Conservation (phyloP, 2,888 invertebrate genomes). For the Caenorhabditis sp. region DNA sequence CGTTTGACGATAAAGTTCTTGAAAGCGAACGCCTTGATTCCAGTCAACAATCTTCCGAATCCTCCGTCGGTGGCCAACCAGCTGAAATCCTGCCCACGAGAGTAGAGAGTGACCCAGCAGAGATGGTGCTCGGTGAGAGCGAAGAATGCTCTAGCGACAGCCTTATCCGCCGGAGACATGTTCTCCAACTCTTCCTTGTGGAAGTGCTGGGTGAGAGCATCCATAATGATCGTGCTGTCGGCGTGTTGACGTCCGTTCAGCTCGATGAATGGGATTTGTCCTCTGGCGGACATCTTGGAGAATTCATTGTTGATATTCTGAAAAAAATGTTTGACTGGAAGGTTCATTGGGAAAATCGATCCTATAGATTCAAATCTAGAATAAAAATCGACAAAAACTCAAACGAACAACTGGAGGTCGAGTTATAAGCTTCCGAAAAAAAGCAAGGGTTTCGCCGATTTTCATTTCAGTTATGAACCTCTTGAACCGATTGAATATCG, state of each 20-base stretch:
- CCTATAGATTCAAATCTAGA: too few relatives aligned
- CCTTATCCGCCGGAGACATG: slow-evolving; percentile 69
- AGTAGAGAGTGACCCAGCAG: slow-evolving; percentile 73
- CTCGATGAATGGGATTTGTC: slow-evolving; percentile 92
- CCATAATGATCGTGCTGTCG: slow-evolving; percentile 92
- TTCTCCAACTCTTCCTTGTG: slow-evolving; percentile 58
- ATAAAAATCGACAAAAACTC: too few relatives aligned
- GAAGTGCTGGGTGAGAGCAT: slow-evolving; percentile 68
- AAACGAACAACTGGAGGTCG: too few relatives aligned
- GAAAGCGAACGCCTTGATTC: slow-evolving; percentile 75
- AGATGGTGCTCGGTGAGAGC: slow-evolving; percentile 77
- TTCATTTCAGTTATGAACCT: too few relatives aligned
- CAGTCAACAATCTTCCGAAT: slow-evolving; percentile 66
- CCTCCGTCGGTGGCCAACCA: slow-evolving; percentile 76
- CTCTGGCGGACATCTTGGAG: slow-evolving; percentile 74
- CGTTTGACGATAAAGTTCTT: slow-evolving; percentile 64
- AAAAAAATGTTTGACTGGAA: too few relatives aligned
- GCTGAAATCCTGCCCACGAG: slow-evolving; percentile 67
- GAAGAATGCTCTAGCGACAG: slow-evolving; percentile 72
- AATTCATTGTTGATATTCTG: slow-evolving; percentile 81
- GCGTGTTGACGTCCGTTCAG: slow-evolving; percentile 95
- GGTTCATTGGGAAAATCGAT: too few relatives aligned
- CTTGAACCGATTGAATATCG: too few relatives aligned
- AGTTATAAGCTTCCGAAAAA: too few relatives aligned
- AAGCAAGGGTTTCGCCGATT: too few relatives aligned